Percentiles rank a stretch among this genome's conserved stretches.
These are phyloP conservation scores for Lepidochrysops patricia DNA, from an alignment of 2,888 invertebrate species.

Conservation along the genomic window DNA sequence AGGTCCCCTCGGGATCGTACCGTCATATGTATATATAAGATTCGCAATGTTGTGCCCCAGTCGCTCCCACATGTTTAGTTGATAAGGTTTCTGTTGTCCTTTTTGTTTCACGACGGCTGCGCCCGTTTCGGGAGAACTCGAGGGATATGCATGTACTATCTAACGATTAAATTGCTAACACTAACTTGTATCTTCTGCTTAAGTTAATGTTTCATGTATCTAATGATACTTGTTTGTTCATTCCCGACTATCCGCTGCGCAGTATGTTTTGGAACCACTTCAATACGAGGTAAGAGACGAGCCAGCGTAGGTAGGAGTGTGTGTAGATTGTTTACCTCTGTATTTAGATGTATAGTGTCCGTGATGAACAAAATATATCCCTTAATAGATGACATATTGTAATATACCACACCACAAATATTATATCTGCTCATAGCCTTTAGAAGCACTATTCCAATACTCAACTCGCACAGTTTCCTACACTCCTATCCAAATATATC, in stretches of 20 bases:
- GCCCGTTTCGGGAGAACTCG: not conserved
- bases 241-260: constrained; percentile 87
- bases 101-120: constrained; percentile 21
- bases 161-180: constrained; percentile 29
- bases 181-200: constrained; percentile 44
- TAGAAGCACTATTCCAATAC: too few relatives aligned
- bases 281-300: constrained; percentile 94
- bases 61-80: constrained; percentile 75
- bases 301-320: constrained; percentile 47
- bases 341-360: constrained; percentile 23
- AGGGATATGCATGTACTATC: constrained; percentile 48
- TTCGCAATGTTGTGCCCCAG: constrained; percentile 90
- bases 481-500: constrained; percentile 10
- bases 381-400: not conserved
- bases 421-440: too few relatives aligned
- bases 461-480: too few relatives aligned
- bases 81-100: constrained; percentile 53
- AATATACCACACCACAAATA: too few relatives aligned
- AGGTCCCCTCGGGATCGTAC: constrained; percentile 20
- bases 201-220: constrained; percentile 46
- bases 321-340: constrained; percentile 27
- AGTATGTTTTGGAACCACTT: constrained; percentile 99
- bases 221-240: constrained; percentile 65
- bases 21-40: constrained; percentile 49
- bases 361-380: not conserved